A percentile compares a stretch with the other conserved stretches of the same genome.
phyloP scores from a whole-genome alignment of 2,888 invertebrate species.

The Ichneumoninae sp. region DNA sequence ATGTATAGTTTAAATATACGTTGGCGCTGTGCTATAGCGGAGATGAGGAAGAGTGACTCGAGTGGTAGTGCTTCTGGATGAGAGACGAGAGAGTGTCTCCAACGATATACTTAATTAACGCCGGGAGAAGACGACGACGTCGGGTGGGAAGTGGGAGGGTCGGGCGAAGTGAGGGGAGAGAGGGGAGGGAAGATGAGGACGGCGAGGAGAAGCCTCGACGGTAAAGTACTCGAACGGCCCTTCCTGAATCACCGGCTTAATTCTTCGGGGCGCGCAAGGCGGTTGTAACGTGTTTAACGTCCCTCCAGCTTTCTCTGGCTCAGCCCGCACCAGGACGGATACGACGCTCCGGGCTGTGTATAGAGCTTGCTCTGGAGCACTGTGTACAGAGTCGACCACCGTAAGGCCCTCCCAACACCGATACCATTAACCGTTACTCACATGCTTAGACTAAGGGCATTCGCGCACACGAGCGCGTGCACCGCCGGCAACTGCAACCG shows the following conservation, averaged over 20 bases:
- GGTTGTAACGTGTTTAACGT: slow-evolving; percentile 69
- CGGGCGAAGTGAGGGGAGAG: neutral
- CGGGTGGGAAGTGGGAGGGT: neutral
- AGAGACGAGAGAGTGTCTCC: slow-evolving; percentile 58
- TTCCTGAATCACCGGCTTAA: slow-evolving; percentile 72
- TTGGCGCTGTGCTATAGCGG: neutral
- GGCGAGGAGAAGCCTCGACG: slow-evolving; percentile 43
- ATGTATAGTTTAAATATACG: neutral
- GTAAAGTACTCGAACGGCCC: slow-evolving; percentile 69
- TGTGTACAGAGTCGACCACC: slow-evolving; percentile 20
- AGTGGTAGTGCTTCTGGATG: slow-evolving; percentile 41
- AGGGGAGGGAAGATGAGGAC: slow-evolving; percentile 28
- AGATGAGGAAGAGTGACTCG: slow-evolving; percentile 38
- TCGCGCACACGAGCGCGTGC: slow-evolving; percentile 45
- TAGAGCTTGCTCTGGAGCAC: neutral
- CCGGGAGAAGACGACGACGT: slow-evolving; percentile 49
- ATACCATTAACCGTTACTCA: slow-evolving; percentile 69
- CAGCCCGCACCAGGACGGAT: slow-evolving; percentile 4
- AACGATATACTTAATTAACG: slow-evolving; percentile 61
- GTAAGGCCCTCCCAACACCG: slow-evolving; percentile 54
- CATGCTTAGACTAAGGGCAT: slow-evolving; percentile 62
- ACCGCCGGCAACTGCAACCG: slow-evolving; percentile 28
- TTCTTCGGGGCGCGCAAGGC: slow-evolving; percentile 69
- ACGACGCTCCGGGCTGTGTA: neutral
- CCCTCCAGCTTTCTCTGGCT: slow-evolving; percentile 45